A percentile compares a stretch with the other conserved stretches of the same genome.
These are phyloP conservation scores for Ornithoptera priamus DNA, from an alignment of 2,888 invertebrate genomes.

Conservation along the genomic window DNA sequence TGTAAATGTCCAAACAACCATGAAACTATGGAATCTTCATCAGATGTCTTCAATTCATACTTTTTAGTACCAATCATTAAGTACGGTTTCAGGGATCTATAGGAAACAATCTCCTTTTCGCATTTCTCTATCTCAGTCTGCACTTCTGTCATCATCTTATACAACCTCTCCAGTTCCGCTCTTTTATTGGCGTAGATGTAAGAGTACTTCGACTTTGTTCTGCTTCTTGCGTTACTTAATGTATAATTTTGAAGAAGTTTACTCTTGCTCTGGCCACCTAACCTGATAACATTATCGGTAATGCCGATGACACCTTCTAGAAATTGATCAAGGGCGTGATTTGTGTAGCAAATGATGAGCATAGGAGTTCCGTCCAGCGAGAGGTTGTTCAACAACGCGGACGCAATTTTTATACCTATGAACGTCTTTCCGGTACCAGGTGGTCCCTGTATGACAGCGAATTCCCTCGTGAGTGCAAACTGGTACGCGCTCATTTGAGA, in stretches of 20 bases:
- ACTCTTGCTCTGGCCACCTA: conserved; percentile 85
- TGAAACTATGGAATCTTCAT: conserved; percentile 56
- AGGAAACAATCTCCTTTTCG: conserved; percentile 59
- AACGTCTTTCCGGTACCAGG: conserved; percentile 94
- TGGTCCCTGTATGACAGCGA: conserved; percentile 91
- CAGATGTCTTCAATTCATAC: conserved; percentile 47
- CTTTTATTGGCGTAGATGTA: conserved; percentile 57
- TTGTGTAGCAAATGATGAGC: conserved; percentile 90
- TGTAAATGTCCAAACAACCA: conserved; percentile 63
- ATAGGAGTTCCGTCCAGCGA: conserved; percentile 82
- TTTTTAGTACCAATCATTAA: conserved; percentile 47
- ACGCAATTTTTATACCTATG: conserved; percentile 87
- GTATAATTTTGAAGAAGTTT: conserved; percentile 76
- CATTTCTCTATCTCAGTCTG: conserved; percentile 67
- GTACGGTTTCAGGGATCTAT: conserved; percentile 51
- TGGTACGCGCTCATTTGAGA: conserved; percentile 85
- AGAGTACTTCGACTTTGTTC: conserved; percentile 61
- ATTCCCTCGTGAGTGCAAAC: conserved; percentile 84
- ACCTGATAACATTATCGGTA: conserved; percentile 82
- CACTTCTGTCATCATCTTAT: conserved; percentile 57
- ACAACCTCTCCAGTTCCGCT: conserved; percentile 55
- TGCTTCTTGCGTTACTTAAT: conserved; percentile 59
- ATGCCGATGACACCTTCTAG: conserved; percentile 83
- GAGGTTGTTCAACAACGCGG: conserved; percentile 82
- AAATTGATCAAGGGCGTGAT: conserved; percentile 93